phyloP scores from a whole-genome alignment of 2,888 invertebrate genomes.

The Dinocampus coccinellae region DNA sequence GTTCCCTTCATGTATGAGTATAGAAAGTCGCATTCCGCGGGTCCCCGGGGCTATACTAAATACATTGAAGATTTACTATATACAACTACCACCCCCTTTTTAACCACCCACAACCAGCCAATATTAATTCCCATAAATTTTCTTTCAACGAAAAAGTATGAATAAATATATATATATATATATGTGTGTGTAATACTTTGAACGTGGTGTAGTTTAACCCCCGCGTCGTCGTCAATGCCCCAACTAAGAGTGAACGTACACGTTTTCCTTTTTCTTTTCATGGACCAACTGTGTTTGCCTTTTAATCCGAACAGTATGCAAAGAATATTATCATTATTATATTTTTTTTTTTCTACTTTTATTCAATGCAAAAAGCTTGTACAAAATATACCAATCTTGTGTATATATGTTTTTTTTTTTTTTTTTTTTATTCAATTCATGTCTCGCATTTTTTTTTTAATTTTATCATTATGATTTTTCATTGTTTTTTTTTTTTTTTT shows the following conservation, averaged over 20 bases:
- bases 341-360: not conserved
- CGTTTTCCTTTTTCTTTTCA: slow-evolving; percentile 30
- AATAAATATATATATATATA: not conserved
- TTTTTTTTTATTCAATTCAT: not conserved
- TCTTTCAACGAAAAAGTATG: slow-evolving; percentile 59
- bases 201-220: slow-evolving; percentile 46
- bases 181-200: too few relatives aligned
- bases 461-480: too few relatives aligned
- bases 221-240: slow-evolving; percentile 16
- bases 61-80: not conserved
- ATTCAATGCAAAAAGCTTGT: slow-evolving; percentile 20
- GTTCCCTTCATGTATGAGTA: slow-evolving; percentile 66
- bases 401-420: not conserved
- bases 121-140: slow-evolving; percentile 71
- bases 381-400: too few relatives aligned
- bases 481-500: slow-evolving; percentile 1
- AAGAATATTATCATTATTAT: slow-evolving; percentile 55
- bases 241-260: not conserved
- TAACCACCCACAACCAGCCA: slow-evolving; percentile 58
- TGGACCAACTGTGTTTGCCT: slow-evolving; percentile 60
- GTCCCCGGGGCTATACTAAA: slow-evolving; percentile 52
- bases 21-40: slow-evolving; percentile 68
- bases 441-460: not conserved
- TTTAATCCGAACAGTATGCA: slow-evolving; percentile 66
- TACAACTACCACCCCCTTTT: slow-evolving; percentile 28